phyloP scores from a whole-genome alignment of 2,797 vertebrate species.

The Spinus pinus region DNA sequence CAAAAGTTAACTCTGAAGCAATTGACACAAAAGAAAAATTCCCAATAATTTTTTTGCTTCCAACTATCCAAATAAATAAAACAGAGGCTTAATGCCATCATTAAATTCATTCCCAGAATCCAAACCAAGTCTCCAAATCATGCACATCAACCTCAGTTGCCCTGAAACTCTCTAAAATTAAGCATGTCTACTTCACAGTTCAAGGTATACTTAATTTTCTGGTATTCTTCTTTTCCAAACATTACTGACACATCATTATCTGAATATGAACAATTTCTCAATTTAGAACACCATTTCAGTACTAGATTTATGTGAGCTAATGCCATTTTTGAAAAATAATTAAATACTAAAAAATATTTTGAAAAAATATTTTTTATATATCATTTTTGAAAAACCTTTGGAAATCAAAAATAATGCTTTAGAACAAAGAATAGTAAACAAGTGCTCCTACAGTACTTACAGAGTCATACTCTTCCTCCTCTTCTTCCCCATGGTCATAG shows the following conservation, averaged over 20 bases:
- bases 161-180: background rate
- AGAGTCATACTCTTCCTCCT: slow-evolving; percentile 86
- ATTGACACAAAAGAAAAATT: background rate
- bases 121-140: background rate
- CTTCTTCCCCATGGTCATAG: slow-evolving; percentile 83
- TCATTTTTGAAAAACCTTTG: background rate
- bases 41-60: background rate
- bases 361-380: background rate
- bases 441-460: slow-evolving; percentile 69
- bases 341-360: background rate
- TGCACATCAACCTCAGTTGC: background rate
- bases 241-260: background rate
- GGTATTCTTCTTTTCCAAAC: background rate
- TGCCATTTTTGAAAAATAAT: background rate
- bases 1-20: background rate
- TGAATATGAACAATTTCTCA: background rate
- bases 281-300: background rate
- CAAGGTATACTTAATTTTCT: background rate
- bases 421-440: background rate
- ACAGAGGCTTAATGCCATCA: background rate
- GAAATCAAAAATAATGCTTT: background rate
- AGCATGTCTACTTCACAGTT: background rate
- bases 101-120: background rate
- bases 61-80: background rate
- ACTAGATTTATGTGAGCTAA: background rate